Evolutionary conservation across 2,888 invertebrate species (phyloP).

Genomic region (Lucinisca nassula): DNA sequence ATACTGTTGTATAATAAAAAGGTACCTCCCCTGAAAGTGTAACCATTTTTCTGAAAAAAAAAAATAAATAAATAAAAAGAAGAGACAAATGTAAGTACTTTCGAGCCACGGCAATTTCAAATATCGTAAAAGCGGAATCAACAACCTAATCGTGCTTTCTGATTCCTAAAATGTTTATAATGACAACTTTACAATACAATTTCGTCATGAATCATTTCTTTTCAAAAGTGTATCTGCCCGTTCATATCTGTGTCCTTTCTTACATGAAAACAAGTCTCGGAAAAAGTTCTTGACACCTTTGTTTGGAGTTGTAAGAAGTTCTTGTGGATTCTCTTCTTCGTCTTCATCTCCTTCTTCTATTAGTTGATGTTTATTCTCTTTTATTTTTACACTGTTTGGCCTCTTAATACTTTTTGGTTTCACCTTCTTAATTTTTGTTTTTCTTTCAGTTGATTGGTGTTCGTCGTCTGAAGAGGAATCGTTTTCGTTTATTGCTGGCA

Average conservation of each 20-base stretch:
- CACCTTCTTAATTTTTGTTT: background rate
- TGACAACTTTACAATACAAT: background rate
- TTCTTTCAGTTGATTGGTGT: background rate
- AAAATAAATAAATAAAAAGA: no score
- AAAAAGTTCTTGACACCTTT: conserved; percentile 11
- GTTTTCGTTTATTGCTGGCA: conserved; percentile 55
- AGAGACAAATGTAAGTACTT: no score
- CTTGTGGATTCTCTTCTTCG: background rate
- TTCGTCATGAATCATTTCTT: background rate
- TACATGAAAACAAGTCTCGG: conserved; percentile 22
- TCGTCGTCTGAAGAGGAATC: conserved; percentile 36
- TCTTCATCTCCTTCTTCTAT: background rate
- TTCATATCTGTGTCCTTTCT: background rate
- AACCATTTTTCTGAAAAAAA: no score
- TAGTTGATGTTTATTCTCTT: background rate
- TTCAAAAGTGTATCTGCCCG: background rate
- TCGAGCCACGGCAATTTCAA: no score
- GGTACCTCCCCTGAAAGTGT: no score
- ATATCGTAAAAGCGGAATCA: no score
- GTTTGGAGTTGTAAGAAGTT: background rate
- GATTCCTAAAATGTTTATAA: no score
- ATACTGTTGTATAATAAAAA: no score
- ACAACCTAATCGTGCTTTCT: no score
- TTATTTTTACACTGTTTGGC: background rate
- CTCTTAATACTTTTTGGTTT: background rate